Conservation (phyloP, 2,888 invertebrate species). For the Noctua janthina region DNA sequence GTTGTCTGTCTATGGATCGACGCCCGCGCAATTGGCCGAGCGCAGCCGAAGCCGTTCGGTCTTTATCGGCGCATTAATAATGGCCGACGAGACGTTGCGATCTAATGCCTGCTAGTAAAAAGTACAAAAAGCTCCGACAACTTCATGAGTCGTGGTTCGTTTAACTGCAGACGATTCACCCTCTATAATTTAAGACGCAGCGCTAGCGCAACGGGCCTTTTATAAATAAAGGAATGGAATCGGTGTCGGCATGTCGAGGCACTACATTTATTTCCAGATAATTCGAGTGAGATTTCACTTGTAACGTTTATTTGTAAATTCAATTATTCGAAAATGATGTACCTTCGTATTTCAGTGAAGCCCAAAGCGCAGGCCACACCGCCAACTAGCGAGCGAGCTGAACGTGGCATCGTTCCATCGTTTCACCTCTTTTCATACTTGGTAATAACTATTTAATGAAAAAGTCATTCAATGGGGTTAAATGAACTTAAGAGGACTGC, state of each 20-base stretch:
- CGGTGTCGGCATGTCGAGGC: conserved; percentile 57
- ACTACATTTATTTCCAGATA: conserved; percentile 52
- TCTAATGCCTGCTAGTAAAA: conserved; percentile 70
- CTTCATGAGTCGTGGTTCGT: conserved; percentile 78
- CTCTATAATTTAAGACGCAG: conserved; percentile 74
- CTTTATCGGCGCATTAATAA: conserved; percentile 73
- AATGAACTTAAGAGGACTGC: no score
- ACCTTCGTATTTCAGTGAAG: not conserved
- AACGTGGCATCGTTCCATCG: no score
- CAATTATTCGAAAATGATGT: conserved; percentile 11
- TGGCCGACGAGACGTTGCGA: conserved; percentile 65
- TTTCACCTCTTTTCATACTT: no score
- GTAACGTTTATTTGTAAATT: conserved; percentile 21
- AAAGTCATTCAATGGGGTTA: no score
- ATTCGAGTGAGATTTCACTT: conserved; percentile 50
- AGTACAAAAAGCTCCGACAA: conserved; percentile 72
- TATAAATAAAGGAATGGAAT: conserved; percentile 73
- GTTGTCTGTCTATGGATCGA: conserved; percentile 60
- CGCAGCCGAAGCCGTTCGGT: conserved; percentile 65
- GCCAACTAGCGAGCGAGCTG: no score
- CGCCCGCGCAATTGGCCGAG: conserved; percentile 68
- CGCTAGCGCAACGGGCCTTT: conserved; percentile 65
- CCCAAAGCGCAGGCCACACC: not conserved
- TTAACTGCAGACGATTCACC: conserved; percentile 70
- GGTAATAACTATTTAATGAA: no score